Conservation (phyloP, 2,113 vertebrate species). For the Panthera uncia region DNA sequence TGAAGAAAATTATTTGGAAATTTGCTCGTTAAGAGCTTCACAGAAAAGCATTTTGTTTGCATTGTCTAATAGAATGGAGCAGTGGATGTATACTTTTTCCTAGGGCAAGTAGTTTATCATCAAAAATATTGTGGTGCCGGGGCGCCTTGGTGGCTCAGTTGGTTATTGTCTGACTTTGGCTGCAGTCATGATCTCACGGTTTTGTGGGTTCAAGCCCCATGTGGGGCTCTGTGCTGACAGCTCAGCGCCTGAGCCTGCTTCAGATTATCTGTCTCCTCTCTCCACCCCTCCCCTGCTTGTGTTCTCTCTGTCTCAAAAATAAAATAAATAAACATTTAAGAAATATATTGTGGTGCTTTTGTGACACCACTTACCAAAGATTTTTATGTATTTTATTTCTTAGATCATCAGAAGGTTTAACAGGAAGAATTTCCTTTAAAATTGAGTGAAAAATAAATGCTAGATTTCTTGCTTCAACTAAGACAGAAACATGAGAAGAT, state of each 20-base stretch:
- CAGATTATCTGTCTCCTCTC: no score
- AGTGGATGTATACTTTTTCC: not conserved
- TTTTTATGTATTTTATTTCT: slow-evolving; percentile 52
- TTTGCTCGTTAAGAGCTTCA: slow-evolving; percentile 7
- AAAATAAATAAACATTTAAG: no score
- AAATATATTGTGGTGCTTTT: not conserved
- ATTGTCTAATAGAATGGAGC: slow-evolving; percentile 28
- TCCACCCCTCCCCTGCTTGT: no score
- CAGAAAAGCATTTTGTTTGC: not conserved
- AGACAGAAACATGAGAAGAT: not conserved
- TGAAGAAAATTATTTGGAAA: slow-evolving; percentile 48
- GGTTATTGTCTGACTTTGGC: no score
- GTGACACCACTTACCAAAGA: not conserved
- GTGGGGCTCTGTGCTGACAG: no score
- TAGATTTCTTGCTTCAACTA: not conserved
- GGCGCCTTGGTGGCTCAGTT: not conserved
- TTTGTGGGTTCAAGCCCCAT: no score
- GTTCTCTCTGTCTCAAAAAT: no score
- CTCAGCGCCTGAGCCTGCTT: no score
- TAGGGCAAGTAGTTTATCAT: not conserved
- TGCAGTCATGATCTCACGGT: no score
- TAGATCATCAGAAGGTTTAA: not conserved
- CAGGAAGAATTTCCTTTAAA: slow-evolving; percentile 23
- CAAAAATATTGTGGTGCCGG: not conserved
- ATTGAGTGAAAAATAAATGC: not conserved